A percentile compares a stretch with the other conserved stretches of the same genome.
These are phyloP conservation scores for Rhinopithecus roxellana DNA, from an alignment of 2,113 vertebrate species.

Conservation along the genomic window DNA sequence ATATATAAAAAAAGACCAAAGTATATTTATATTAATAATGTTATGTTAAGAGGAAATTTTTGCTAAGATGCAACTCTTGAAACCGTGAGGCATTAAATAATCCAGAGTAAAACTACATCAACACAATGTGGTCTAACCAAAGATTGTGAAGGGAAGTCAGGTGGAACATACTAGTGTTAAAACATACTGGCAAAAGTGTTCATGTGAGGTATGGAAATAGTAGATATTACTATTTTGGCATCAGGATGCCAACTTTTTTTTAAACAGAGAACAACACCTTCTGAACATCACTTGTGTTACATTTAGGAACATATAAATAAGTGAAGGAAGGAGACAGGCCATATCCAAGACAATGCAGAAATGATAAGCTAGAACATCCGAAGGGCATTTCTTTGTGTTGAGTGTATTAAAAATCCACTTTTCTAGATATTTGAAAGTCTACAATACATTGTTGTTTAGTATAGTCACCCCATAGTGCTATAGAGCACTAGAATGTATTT, in stretches of 20 bases:
- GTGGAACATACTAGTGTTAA: background rate
- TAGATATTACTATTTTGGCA: background rate
- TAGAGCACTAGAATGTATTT: background rate
- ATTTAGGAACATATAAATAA: background rate
- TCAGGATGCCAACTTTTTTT: background rate
- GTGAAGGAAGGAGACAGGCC: background rate
- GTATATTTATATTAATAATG: background rate
- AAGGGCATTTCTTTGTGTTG: background rate
- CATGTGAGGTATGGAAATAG: background rate
- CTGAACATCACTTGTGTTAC: background rate
- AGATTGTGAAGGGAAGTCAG: background rate
- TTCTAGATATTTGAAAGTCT: background rate
- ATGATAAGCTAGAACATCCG: background rate
- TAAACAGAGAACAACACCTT: background rate
- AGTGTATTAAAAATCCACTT: background rate
- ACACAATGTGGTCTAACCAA: constrained; percentile 15
- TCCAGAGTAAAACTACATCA: constrained; percentile 12
- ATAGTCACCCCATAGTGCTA: background rate
- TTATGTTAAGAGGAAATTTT: background rate
- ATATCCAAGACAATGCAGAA: background rate
- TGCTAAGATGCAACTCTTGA: constrained; percentile 42
- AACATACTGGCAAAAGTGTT: constrained; percentile 17
- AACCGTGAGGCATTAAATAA: constrained; percentile 28
- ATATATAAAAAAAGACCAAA: no score
- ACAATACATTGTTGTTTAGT: background rate